phyloP scores from a whole-genome alignment of 2,888 invertebrate genomes.

The Apodemia hepburni region DNA sequence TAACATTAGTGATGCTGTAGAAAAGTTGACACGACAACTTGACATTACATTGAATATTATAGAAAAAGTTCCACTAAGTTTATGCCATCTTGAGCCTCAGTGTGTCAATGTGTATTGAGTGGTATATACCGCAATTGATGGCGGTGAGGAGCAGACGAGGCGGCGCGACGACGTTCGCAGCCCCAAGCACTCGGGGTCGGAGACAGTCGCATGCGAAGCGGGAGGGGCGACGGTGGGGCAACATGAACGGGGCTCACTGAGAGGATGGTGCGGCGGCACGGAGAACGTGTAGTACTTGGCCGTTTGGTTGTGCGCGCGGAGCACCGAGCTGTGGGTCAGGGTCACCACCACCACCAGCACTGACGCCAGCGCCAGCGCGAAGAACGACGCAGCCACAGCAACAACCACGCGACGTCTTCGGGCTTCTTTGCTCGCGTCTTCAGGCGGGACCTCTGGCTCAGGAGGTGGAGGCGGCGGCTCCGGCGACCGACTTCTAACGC shows the following conservation, averaged over 20 bases:
- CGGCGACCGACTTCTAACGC: slow-evolving; percentile 68
- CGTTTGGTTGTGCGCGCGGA: slow-evolving; percentile 82
- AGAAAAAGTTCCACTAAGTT: not conserved
- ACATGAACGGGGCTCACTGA: slow-evolving; percentile 81
- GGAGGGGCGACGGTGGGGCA: slow-evolving; percentile 80
- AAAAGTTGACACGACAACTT: not conserved
- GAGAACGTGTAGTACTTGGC: slow-evolving; percentile 84
- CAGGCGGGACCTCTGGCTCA: slow-evolving; percentile 66
- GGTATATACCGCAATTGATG: slow-evolving; percentile 65
- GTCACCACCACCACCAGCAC: slow-evolving; percentile 89
- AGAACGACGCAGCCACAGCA: slow-evolving; percentile 85
- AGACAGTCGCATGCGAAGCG: slow-evolving; percentile 79
- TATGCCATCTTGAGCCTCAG: slow-evolving; percentile 36
- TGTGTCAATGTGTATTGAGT: slow-evolving; percentile 45
- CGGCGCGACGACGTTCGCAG: slow-evolving; percentile 72
- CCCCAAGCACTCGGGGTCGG: slow-evolving; percentile 76
- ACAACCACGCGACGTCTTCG: slow-evolving; percentile 85
- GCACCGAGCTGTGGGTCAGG: slow-evolving; percentile 85
- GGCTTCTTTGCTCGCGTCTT: slow-evolving; percentile 82
- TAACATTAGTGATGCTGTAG: slow-evolving; percentile 22
- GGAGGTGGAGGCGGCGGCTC: slow-evolving; percentile 58
- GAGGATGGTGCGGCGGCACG: slow-evolving; percentile 80
- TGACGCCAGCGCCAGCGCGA: slow-evolving; percentile 86
- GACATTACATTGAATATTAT: not conserved
- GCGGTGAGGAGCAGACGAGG: slow-evolving; percentile 44